These are phyloP conservation scores for Plemyria rubiginata DNA, from an alignment of 2,888 invertebrate genomes.

Conservation along the genomic window DNA sequence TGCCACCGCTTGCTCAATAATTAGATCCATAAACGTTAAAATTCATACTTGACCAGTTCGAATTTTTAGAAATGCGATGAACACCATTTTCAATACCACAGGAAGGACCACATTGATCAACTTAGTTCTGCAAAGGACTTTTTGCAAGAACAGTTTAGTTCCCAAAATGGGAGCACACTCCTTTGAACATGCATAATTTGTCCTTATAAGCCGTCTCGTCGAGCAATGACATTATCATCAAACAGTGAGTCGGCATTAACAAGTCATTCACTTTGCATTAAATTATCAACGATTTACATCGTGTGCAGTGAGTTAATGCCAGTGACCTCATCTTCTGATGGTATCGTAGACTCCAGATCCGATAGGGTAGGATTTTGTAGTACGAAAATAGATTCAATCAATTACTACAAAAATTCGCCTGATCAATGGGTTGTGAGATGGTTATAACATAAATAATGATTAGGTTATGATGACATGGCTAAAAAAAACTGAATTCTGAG, in stretches of 20 bases:
- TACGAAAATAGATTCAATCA: too few species aligned
- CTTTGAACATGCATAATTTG: slow-evolving; percentile 18
- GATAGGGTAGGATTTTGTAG: too few species aligned
- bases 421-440: too few species aligned
- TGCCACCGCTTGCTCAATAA: too few species aligned
- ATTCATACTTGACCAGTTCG: not conserved
- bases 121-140: not conserved
- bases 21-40: too few species aligned
- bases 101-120: slow-evolving; percentile 7
- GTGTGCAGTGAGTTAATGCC: not conserved
- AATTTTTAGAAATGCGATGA: not conserved
- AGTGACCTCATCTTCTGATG: not conserved
- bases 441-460: too few species aligned
- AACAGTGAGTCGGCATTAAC: slow-evolving; percentile 26
- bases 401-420: too few species aligned
- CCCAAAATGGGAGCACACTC: slow-evolving; percentile 7
- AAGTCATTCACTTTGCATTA: slow-evolving; percentile 25
- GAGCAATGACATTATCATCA: slow-evolving; percentile 29
- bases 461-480: too few species aligned
- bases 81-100: not conserved
- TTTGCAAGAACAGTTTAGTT: slow-evolving; percentile 1
- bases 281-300: slow-evolving; percentile 11
- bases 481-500: too few species aligned
- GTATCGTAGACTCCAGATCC: not conserved
- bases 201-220: slow-evolving; percentile 19